Percentiles rank a stretch among this genome's conserved stretches.
Evolutionary conservation across 2,113 vertebrate species (phyloP).

Genomic region (Siniperca knerii): DNA sequence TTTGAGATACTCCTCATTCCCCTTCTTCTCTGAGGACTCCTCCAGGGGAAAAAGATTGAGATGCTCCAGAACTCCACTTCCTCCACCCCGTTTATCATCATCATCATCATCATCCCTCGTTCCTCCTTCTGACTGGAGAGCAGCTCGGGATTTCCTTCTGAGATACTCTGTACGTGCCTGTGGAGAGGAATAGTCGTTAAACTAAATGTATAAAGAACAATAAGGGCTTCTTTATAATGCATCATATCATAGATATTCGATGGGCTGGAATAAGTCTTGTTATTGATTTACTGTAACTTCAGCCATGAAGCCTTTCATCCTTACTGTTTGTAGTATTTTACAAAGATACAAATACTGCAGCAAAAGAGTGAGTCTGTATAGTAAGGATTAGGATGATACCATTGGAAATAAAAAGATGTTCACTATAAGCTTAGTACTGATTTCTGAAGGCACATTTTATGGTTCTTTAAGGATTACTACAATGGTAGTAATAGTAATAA

Average conservation of each 20-base stretch:
- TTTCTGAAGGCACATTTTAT: not conserved
- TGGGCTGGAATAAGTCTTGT: not conserved
- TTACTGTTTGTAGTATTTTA: not conserved
- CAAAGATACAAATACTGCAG: not conserved
- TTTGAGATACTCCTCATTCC: slow-evolving; percentile 89
- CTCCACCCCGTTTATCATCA: slow-evolving; percentile 2
- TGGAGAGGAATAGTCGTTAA: slow-evolving; percentile 2
- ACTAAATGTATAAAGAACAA: not conserved
- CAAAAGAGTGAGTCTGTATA: not conserved
- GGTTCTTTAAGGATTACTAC: not conserved
- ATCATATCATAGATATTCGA: not conserved
- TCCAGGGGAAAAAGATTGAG: slow-evolving; percentile 89
- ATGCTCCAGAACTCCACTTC: slow-evolving; percentile 72
- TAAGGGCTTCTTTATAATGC: not conserved
- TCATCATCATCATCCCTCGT: not conserved
- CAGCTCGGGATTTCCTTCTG: slow-evolving; percentile 84
- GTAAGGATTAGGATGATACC: not conserved
- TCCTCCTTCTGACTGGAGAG: slow-evolving; percentile 48
- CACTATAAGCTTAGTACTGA: not conserved
- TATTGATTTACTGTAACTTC: not conserved
- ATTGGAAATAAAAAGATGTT: not conserved
- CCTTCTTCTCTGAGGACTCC: slow-evolving; percentile 82
- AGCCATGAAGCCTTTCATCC: not conserved
- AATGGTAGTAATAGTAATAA: too few species aligned
- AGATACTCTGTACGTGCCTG: slow-evolving; percentile 91